Conservation (phyloP, 2,888 invertebrate species). For the Oithona nana region DNA sequence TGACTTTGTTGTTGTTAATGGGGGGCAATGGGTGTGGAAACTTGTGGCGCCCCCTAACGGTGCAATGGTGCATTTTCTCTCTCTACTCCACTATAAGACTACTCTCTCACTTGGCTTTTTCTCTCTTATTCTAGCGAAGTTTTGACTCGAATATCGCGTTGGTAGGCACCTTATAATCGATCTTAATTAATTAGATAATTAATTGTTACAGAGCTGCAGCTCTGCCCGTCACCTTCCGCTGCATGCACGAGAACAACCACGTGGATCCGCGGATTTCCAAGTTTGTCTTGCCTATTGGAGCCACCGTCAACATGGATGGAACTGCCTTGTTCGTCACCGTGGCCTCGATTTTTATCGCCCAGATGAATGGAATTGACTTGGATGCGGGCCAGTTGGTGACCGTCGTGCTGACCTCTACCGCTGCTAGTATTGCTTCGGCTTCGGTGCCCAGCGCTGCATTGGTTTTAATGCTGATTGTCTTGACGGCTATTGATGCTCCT, state of each 20-base stretch:
- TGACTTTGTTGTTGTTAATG: too few species aligned
- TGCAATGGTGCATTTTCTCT: too few species aligned
- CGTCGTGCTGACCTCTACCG: slow-evolving; percentile 66
- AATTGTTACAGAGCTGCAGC: slow-evolving; percentile 67
- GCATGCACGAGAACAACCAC: slow-evolving; percentile 62
- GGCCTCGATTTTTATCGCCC: slow-evolving; percentile 66
- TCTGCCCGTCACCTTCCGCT: slow-evolving; percentile 63
- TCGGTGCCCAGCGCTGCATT: slow-evolving; percentile 70
- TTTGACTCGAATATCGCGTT: too few species aligned
- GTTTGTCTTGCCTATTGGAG: slow-evolving; percentile 74
- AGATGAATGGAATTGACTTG: slow-evolving; percentile 61
- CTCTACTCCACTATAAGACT: too few species aligned
- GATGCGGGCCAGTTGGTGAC: slow-evolving; percentile 67
- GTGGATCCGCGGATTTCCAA: slow-evolving; percentile 61
- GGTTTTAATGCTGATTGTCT: slow-evolving; percentile 55
- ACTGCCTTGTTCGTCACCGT: slow-evolving; percentile 72
- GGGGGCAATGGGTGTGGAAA: too few species aligned
- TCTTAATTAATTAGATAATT: too few species aligned
- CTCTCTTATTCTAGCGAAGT: too few species aligned
- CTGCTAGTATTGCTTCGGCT: slow-evolving; percentile 69
- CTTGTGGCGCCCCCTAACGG: too few species aligned
- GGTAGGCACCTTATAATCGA: too few species aligned
- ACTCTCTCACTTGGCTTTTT: too few species aligned
- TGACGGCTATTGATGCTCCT: slow-evolving; percentile 63
- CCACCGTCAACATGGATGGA: slow-evolving; percentile 82